Conservation (phyloP, 2,797 vertebrate genomes). For the Amblyraja radiata region DNA sequence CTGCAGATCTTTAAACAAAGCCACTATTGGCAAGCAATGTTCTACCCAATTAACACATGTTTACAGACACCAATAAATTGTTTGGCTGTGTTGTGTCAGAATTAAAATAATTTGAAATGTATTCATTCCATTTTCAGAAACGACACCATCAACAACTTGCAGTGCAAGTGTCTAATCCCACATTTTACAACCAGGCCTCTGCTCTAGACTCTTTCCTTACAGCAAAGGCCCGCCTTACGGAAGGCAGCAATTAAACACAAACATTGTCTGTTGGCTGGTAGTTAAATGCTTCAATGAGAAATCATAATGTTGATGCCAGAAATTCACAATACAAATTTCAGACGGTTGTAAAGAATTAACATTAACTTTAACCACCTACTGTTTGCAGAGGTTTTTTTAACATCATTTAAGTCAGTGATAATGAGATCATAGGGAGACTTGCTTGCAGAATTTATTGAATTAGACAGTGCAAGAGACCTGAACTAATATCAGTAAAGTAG, state of each 20-base stretch:
- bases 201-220: not conserved
- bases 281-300: constrained; percentile 10
- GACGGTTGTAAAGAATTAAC: not conserved
- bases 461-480: constrained; percentile 1
- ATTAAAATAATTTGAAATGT: not conserved
- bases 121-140: not conserved
- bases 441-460: constrained; percentile 14
- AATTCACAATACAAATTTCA: not conserved
- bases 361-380: not conserved
- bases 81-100: not conserved
- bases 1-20: too few relatives aligned
- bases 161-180: not conserved
- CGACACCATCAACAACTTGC: not conserved
- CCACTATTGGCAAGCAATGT: too few relatives aligned
- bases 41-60: too few relatives aligned
- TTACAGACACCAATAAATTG: too few relatives aligned
- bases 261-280: not conserved
- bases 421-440: constrained; percentile 14
- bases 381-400: not conserved
- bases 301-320: not conserved
- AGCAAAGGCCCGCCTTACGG: not conserved
- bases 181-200: not conserved
- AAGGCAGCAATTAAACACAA: not conserved
- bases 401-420: not conserved
- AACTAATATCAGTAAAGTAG: constrained; percentile 13